These are phyloP conservation scores for Chrysogorgia sp. DNA, from an alignment of 92 coral and sea anemone genomes.

Conservation along the genomic window DNA sequence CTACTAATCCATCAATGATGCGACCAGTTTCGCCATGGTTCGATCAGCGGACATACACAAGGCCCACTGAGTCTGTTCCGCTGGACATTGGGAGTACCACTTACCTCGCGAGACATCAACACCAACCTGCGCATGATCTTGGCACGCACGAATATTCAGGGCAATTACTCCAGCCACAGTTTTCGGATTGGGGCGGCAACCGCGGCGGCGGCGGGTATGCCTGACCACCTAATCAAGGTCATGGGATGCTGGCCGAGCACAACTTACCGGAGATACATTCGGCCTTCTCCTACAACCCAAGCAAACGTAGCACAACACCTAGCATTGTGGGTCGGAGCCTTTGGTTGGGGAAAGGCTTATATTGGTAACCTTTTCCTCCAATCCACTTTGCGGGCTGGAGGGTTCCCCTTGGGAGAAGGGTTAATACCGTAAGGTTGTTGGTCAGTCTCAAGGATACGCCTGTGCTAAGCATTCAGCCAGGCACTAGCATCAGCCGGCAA, in stretches of 20 bases:
- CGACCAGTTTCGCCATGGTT: background rate
- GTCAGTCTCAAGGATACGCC: too few relatives aligned
- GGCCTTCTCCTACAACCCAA: slow-evolving; percentile 32
- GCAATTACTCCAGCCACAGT: background rate
- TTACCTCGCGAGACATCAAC: background rate
- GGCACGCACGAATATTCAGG: background rate
- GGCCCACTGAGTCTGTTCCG: slow-evolving; percentile 4
- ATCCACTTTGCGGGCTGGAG: too few relatives aligned
- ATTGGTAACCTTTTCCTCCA: too few relatives aligned
- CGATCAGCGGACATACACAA: background rate
- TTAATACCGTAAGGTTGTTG: too few relatives aligned
- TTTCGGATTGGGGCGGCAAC: too few relatives aligned
- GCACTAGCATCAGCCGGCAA: too few relatives aligned
- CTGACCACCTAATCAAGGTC: too few relatives aligned
- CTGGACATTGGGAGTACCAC: background rate
- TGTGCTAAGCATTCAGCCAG: too few relatives aligned
- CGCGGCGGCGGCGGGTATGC: too few relatives aligned
- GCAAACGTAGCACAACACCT: too few relatives aligned
- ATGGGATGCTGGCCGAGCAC: too few relatives aligned
- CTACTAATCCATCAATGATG: background rate
- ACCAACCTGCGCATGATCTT: background rate
- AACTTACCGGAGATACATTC: slow-evolving; percentile 32
- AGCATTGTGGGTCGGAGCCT: background rate
- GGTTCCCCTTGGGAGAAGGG: slow-evolving; percentile 1
- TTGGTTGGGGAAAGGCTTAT: background rate